phyloP scores from a whole-genome alignment of 2,888 invertebrate genomes.

The Acrobasis consociella region DNA sequence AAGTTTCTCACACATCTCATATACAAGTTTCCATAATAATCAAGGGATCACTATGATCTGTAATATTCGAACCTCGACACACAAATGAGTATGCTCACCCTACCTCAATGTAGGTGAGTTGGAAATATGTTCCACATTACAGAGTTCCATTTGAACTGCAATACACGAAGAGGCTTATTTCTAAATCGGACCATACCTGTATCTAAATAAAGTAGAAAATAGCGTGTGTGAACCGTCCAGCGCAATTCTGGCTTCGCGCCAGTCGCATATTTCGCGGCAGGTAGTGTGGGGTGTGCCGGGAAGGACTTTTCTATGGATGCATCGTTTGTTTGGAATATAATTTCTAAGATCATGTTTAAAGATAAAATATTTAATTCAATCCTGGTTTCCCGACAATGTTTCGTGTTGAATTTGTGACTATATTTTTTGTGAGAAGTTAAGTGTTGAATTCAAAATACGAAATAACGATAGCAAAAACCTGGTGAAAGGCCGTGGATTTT shows the following conservation, averaged over 20 bases:
- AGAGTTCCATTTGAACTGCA: slow-evolving; percentile 12
- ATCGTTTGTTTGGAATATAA: not conserved
- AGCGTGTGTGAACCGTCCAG: not conserved
- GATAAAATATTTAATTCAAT: too few species aligned
- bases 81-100: not conserved
- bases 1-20: too few species aligned
- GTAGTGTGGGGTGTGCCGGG: not conserved
- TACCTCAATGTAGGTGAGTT: slow-evolving; percentile 11
- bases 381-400: too few species aligned
- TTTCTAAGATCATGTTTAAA: too few species aligned
- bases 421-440: too few species aligned
- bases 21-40: too few species aligned
- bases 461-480: too few species aligned
- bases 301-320: not conserved
- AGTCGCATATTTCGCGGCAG: not conserved
- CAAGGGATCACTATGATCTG: too few species aligned
- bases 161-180: not conserved
- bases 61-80: too few species aligned
- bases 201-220: not conserved
- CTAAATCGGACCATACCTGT: not conserved
- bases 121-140: slow-evolving; percentile 10
- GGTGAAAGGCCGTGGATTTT: too few species aligned
- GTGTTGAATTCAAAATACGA: too few species aligned
- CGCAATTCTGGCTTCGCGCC: slow-evolving; percentile 2
- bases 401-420: too few species aligned